Percentiles rank a stretch among this genome's conserved stretches.
phyloP scores from a whole-genome alignment of 2,113 vertebrate species.

The Phodopus roborovskii region DNA sequence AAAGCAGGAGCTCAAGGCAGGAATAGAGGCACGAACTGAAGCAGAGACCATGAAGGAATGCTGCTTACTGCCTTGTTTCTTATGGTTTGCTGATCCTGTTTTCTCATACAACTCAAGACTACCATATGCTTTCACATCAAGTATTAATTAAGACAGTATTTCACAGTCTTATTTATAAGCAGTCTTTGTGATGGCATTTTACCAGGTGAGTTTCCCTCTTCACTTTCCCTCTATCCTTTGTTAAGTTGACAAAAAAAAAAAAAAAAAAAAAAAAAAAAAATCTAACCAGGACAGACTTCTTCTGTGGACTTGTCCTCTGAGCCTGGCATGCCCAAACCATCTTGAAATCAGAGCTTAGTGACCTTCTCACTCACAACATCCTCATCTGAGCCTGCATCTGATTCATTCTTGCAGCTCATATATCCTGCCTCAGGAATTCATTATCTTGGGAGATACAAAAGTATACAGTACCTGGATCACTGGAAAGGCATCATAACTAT shows the following conservation, averaged over 20 bases:
- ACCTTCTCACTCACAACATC: not conserved
- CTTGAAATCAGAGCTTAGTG: not conserved
- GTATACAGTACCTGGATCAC: too few species aligned
- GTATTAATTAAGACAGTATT: not conserved
- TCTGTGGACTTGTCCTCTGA: not conserved
- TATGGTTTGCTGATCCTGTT: too few species aligned
- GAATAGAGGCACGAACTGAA: not conserved
- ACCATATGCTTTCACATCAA: not conserved
- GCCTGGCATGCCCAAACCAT: not conserved
- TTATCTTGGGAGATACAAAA: too few species aligned
- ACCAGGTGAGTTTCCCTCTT: not conserved
- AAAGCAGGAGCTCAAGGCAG: not conserved
- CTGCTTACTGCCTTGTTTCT: not conserved
- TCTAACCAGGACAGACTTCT: not conserved
- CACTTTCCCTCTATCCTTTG: not conserved
- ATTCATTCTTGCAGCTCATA: not conserved
- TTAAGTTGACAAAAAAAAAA: not conserved
- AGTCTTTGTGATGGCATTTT: not conserved
- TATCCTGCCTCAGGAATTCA: not conserved
- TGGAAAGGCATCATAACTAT: too few species aligned
- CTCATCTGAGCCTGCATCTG: not conserved
- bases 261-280: too few species aligned
- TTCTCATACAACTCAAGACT: not conserved
- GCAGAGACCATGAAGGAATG: too few species aligned
- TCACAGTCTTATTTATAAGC: not conserved